phyloP scores from a whole-genome alignment of 2,888 invertebrate species.

The Entomobrya proxima region DNA sequence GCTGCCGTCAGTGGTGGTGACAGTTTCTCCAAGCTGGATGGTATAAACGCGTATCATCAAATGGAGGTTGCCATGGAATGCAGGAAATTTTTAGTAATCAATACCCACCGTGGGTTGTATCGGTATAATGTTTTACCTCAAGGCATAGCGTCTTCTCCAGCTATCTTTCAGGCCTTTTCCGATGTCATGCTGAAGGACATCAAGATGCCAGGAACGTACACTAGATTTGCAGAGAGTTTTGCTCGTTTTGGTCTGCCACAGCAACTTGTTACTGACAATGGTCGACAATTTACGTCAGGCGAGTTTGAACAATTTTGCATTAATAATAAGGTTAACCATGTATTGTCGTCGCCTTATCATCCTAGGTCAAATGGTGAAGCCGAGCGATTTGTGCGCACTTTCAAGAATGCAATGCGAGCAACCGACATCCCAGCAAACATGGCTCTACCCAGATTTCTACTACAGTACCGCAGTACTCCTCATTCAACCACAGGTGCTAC shows the following conservation, averaged over 20 bases:
- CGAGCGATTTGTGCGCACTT: constrained; percentile 44
- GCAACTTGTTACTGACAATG: constrained; percentile 60
- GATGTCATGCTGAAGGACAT: background rate
- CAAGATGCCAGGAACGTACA: background rate
- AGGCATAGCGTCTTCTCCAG: background rate
- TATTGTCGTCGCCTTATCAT: constrained; percentile 41
- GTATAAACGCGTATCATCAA: no score
- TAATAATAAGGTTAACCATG: constrained; percentile 22
- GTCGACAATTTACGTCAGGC: constrained; percentile 45
- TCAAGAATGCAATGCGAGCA: constrained; percentile 35
- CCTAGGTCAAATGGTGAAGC: constrained; percentile 51
- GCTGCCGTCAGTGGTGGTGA: background rate
- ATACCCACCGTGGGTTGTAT: background rate
- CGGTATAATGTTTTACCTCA: no score
- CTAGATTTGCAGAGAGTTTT: background rate
- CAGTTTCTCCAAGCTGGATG: background rate
- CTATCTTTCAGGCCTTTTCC: background rate
- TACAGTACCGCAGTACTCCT: constrained; percentile 39
- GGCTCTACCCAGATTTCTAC: background rate
- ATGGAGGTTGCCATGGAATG: background rate
- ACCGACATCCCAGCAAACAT: background rate
- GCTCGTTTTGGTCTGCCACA: constrained; percentile 32
- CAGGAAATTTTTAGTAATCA: background rate
- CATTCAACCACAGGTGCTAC: constrained; percentile 44
- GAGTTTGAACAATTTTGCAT: constrained; percentile 38